phyloP scores from a whole-genome alignment of 2,113 vertebrate genomes.

The Dasypus novemcinctus region DNA sequence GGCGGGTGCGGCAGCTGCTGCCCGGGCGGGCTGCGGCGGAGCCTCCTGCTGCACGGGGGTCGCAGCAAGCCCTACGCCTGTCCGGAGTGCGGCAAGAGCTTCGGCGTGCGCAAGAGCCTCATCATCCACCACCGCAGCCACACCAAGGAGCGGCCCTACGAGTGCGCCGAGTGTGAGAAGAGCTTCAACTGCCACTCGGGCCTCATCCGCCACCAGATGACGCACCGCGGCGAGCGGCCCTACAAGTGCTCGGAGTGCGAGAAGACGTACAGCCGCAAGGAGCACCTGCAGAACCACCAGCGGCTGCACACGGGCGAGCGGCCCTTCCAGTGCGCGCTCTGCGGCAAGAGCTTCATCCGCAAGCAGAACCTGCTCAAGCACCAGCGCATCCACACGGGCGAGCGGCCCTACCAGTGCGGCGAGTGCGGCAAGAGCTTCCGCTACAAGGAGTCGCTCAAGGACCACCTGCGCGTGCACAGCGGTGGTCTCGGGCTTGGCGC shows the following conservation, averaged over 20 bases:
- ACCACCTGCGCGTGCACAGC: slow-evolving; percentile 86
- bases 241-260: slow-evolving; percentile 85
- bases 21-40: slow-evolving; percentile 5
- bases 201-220: slow-evolving; percentile 82
- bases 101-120: slow-evolving; percentile 73
- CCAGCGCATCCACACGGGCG: no score
- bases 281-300: slow-evolving; percentile 85
- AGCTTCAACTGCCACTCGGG: slow-evolving; percentile 81
- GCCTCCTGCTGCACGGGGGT: slow-evolving; percentile 71
- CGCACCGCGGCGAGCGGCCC: slow-evolving; percentile 75
- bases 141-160: slow-evolving; percentile 81
- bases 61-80: slow-evolving; percentile 77
- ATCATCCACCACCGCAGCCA: slow-evolving; percentile 79
- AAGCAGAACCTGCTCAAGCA: slow-evolving; percentile 85
- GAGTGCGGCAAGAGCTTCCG: slow-evolving; percentile 87
- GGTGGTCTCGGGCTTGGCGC: slow-evolving; percentile 65
- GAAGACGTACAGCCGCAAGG: slow-evolving; percentile 84
- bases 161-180: slow-evolving; percentile 80
- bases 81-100: slow-evolving; percentile 81
- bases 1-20: slow-evolving; percentile 4
- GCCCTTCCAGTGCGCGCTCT: slow-evolving; percentile 83
- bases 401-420: slow-evolving; percentile 85
- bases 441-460: slow-evolving; percentile 88
- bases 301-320: slow-evolving; percentile 83
- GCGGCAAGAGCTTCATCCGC: slow-evolving; percentile 84